Evolutionary conservation across 64 coral and sea anemone genomes (phyloP).

Genomic region (Platygyra sinensis): DNA sequence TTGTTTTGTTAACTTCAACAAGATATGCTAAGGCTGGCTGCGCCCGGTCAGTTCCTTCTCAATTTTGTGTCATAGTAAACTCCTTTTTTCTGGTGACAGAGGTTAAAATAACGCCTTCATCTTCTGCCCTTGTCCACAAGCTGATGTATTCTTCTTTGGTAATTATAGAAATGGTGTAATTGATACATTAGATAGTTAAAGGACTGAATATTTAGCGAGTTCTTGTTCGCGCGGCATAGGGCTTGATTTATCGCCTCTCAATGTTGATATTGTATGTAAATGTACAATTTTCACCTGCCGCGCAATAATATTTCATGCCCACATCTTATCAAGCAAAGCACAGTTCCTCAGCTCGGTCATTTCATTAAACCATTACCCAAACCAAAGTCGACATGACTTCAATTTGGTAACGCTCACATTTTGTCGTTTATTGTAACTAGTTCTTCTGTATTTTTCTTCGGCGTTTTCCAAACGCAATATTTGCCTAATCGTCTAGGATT

Average conservation of each 20-base stretch:
- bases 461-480: background rate
- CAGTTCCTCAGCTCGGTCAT: background rate
- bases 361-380: background rate
- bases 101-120: background rate
- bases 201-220: background rate
- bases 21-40: conserved; percentile 22
- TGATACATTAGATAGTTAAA: conserved; percentile 5
- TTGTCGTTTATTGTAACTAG: background rate
- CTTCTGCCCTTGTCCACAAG: background rate
- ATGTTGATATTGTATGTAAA: conserved; percentile 37
- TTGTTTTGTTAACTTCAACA: conserved; percentile 49
- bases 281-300: conserved; percentile 7
- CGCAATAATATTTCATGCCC: background rate
- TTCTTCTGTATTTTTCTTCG: background rate
- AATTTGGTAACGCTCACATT: background rate
- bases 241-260: background rate
- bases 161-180: background rate
- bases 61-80: background rate
- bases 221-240: background rate
- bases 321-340: background rate
- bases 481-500: background rate
- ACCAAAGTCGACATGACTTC: background rate
- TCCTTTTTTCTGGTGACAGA: background rate
- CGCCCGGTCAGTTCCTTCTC: background rate
- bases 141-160: background rate